Base-by-base conservation (phyloP, 1,140 invertebrate genomes). In the Habropoda laboriosa region DNA sequence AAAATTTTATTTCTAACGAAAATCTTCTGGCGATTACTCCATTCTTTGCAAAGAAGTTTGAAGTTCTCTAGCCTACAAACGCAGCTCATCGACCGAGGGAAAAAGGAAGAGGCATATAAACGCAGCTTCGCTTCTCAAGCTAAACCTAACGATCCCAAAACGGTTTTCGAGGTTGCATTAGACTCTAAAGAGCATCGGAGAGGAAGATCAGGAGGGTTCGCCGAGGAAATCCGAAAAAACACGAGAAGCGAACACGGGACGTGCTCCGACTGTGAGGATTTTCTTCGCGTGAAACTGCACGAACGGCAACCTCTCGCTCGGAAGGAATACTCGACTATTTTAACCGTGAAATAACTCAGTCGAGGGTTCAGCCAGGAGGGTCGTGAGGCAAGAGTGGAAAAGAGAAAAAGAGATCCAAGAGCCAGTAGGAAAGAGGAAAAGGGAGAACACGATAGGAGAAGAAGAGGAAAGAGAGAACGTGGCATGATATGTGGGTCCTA, bases 281-380 rank as follows among this genome's bases (percentile, higher is more conserved):
- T 86, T 75, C 67, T 77, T 84, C 49, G 66, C 71, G 64, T 66
- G 80, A 82, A 85, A 85, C 71, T 51, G 64, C 71, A 53, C 79
- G 72, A 85, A 66, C 58, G 51, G 53, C 80, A 60, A 77, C 67
- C 85, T 89, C 85, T 85, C 73, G 72, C 83, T 84, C 81, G 80
- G 82, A 79, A 86, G 71, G 79, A 86, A 88, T 81, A 87, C 84
- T 90, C 87, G 89, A 90, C 90, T 91, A 89, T 89, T 91, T 89
- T 91, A 91, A 89, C 89, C 88, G 88, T 91, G 90, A 92, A 92
- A 91, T 92, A 91, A 91, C 87, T 91, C 89, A 89, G 89, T 81
- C 86, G 81, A 82, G 86, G 64, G 81, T 79, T 86, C 71, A 71
- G 78, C 58, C 58, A 72, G 77, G 75, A 85, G 85, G 81, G 42